A percentile compares a stretch with the other conserved stretches of the same genome.
phyloP scores from a whole-genome alignment of 2,113 vertebrate genomes.

The Menura novaehollandiae region DNA sequence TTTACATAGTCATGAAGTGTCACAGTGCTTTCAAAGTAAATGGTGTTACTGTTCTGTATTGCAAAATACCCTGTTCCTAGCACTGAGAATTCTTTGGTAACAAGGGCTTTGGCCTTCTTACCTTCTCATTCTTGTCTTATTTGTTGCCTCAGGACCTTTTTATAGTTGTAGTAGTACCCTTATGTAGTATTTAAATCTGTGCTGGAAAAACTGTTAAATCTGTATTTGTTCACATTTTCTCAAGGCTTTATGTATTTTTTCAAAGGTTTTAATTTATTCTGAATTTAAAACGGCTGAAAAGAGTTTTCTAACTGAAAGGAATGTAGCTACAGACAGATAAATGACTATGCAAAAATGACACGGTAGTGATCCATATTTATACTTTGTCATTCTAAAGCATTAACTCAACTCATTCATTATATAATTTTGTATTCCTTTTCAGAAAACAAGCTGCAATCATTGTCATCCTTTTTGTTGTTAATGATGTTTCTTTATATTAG shows the following conservation, averaged over 20 bases:
- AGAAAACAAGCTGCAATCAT: background rate
- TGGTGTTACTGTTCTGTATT: background rate
- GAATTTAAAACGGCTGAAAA: background rate
- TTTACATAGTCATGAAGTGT: background rate
- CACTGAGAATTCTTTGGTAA: background rate
- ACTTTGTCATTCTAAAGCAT: background rate
- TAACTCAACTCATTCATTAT: background rate
- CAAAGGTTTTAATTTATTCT: constrained; percentile 25
- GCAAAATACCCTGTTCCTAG: background rate
- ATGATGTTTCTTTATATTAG: constrained; percentile 9
- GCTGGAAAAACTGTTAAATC: background rate
- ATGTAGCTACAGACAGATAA: background rate
- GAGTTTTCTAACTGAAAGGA: background rate
- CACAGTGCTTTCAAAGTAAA: background rate
- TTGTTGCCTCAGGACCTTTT: background rate
- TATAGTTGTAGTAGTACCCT: background rate
- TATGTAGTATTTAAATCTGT: background rate
- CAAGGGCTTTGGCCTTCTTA: background rate
- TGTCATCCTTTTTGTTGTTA: background rate
- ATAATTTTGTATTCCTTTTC: background rate
- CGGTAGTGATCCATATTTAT: background rate
- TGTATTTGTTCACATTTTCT: background rate
- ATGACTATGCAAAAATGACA: constrained; percentile 6
- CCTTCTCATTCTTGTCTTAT: background rate
- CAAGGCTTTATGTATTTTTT: background rate